Evolutionary conservation across 2,113 vertebrate genomes (phyloP).

Genomic region (human (Homo sapiens)): DNA sequence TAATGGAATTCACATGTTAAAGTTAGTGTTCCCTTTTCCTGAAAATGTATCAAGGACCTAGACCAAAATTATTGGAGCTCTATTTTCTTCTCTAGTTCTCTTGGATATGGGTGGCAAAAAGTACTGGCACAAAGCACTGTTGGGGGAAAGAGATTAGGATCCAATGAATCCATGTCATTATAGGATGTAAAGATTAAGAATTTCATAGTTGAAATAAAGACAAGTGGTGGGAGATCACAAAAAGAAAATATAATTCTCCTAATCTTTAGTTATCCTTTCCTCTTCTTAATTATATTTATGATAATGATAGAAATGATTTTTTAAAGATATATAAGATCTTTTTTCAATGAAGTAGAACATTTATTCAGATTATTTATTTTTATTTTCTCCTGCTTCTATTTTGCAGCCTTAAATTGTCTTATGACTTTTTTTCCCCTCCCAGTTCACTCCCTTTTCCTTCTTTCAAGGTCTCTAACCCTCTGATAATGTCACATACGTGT

Average conservation of each 20-base stretch:
- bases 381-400: background rate
- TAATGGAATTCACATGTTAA: conserved; percentile 10
- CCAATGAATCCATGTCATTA: background rate
- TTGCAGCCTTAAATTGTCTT: background rate
- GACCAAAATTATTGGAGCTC: background rate
- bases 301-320: background rate
- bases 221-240: background rate
- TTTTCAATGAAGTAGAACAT: background rate
- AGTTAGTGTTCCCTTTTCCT: conserved; percentile 11
- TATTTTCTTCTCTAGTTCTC: background rate
- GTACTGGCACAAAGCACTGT: background rate
- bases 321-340: background rate
- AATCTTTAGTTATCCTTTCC: background rate
- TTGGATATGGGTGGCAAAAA: background rate
- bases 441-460: background rate
- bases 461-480: background rate
- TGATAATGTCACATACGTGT: background rate
- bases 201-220: background rate
- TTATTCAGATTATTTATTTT: background rate
- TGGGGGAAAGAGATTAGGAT: background rate
- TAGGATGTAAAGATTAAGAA: background rate
- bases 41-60: background rate
- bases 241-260: background rate
- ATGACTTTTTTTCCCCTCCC: background rate
- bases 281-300: background rate